Evolutionary conservation across 2,797 vertebrate genomes (phyloP).

Genomic region (Rhinichthys osculus): DNA sequence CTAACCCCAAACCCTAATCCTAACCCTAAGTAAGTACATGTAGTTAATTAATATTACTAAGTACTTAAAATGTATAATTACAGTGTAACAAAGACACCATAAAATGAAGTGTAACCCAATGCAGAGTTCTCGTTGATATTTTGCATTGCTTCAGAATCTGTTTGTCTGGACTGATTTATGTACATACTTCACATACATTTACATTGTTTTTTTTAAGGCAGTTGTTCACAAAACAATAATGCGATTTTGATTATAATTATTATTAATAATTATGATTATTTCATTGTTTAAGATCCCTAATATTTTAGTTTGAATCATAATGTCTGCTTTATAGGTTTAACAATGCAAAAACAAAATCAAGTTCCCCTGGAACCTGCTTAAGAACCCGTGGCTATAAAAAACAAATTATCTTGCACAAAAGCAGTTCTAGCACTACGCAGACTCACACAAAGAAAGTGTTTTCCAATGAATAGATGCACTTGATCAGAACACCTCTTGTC

Average conservation of each 20-base stretch:
- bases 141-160: background rate
- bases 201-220: background rate
- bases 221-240: background rate
- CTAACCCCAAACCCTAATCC: too few species aligned
- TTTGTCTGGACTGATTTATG: background rate
- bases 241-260: background rate
- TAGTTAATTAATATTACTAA: too few species aligned
- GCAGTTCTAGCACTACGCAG: background rate
- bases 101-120: too few species aligned
- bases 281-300: background rate
- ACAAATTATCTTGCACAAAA: background rate
- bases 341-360: background rate
- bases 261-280: background rate
- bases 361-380: background rate
- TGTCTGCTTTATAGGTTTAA: background rate
- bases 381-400: background rate
- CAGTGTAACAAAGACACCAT: too few species aligned
- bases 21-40: too few species aligned
- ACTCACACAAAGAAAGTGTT: background rate
- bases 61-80: too few species aligned
- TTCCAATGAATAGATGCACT: conserved; percentile 1
- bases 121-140: background rate
- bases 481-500: conserved; percentile 29
- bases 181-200: background rate
- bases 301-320: background rate